Conservation (phyloP, 2,113 vertebrate genomes). For the Rhodinocichla rosea region DNA sequence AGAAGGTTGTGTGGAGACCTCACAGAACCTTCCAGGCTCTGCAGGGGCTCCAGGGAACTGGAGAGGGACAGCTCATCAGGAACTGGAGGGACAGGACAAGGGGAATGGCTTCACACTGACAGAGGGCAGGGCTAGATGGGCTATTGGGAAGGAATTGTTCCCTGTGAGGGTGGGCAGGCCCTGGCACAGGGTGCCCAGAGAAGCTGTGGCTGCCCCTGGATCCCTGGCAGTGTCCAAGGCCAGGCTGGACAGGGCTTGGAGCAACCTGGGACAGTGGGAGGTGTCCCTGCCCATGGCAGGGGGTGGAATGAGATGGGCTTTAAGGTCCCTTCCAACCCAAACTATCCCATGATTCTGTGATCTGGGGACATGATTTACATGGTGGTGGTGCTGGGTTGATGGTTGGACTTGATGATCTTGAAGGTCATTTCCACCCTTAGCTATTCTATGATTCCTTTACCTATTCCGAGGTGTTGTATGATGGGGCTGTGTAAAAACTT, state of each 20-base stretch:
- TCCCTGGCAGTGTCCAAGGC: neutral
- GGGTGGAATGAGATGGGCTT: fast-evolving
- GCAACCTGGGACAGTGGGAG: fast-evolving
- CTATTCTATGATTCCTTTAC: neutral
- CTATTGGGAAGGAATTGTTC: fast-evolving
- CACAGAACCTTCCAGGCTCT: neutral
- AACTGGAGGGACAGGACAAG: neutral
- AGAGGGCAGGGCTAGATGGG: fast-evolving
- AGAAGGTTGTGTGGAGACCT: neutral
- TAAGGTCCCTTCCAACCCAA: fast-evolving
- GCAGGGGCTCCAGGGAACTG: neutral
- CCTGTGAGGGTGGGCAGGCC: fast-evolving
- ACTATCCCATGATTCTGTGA: neutral
- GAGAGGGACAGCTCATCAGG: neutral
- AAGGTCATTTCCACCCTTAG: neutral
- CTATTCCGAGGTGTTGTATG: neutral
- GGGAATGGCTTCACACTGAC: fast-evolving
- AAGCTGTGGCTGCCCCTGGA: neutral
- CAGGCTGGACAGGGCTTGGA: fast-evolving
- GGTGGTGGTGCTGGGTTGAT: neutral
- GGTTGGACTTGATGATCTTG: too few relatives aligned
- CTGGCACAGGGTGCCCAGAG: neutral
- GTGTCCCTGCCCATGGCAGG: neutral
- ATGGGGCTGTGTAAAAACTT: neutral
- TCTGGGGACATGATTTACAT: neutral